Base-by-base conservation (phyloP, 2,113 vertebrate species). In the Elephas maximus region DNA sequence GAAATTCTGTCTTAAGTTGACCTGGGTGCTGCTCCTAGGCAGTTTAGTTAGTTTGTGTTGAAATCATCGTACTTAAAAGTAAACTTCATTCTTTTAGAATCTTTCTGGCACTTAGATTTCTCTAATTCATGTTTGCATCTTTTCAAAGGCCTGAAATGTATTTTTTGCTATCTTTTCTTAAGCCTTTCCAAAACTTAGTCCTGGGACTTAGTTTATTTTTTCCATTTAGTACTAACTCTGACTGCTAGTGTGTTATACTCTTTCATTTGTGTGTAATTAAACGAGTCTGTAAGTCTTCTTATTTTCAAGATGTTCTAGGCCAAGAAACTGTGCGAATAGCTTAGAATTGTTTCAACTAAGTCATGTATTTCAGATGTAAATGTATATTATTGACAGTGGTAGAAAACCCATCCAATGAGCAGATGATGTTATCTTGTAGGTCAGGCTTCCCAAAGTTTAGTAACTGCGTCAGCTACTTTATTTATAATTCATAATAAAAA, bases 81-180 rank as follows among this genome's bases (percentile, higher is more conserved):
- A 91, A 81, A 88, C 37, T 78, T 90, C 44, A 48, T 80, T 84
- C 28, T 48, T 87, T 71, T 80, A 87, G 45, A 90, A 93, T 85
- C 69, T 97, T 78, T 73, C 33, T 30, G 51, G 63, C 37, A 74
- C 86, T 90, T 79, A 78, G 17, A 73, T 86, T 94, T 96, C 37
- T 93, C 37, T 88, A 37, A 90, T 85, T 97, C 17, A 88, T 33
- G 48, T 94, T 88, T 93, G 33, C 24, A 82, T n/a, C 60, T 93
- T 96, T 51, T 60, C 57, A 76, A 87, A 88, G 15, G 18, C 78
- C 33, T 51, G 12, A 90, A 53, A 82, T 97, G 18, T 41, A 9
- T 85, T 86, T 41, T 90, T 86, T 63, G 53, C 8, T 93, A n/a
- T 57, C 41, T 57, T n/a, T 90, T 76, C 63, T 86, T 93, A 90